These are phyloP conservation scores for Leptura quadrifasciata DNA, from an alignment of 2,888 invertebrate genomes.

Conservation along the genomic window DNA sequence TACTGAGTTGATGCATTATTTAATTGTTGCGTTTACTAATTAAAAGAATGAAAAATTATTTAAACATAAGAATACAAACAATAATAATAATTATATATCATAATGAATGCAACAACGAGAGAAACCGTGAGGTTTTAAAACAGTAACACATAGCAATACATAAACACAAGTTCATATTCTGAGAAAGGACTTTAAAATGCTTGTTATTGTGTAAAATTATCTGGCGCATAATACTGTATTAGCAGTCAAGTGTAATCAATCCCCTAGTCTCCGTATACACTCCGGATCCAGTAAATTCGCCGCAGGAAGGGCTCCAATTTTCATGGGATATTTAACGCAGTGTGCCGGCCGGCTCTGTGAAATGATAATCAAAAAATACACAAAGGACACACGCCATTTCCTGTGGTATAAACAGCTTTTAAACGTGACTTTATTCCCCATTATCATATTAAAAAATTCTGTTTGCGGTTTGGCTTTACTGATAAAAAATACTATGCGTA, in stretches of 20 bases:
- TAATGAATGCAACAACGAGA: too few species aligned
- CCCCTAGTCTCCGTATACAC: neutral
- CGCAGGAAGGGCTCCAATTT: constrained; percentile 4
- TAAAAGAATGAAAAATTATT: too few species aligned
- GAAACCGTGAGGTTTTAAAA: too few species aligned
- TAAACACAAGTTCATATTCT: neutral
- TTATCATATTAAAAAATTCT: neutral
- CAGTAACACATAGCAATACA: too few species aligned
- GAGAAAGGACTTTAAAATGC: neutral
- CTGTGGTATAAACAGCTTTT: neutral
- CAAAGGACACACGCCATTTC: constrained; percentile 7
- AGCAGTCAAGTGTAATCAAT: neutral
- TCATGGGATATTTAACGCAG: neutral
- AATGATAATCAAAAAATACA: constrained; percentile 1
- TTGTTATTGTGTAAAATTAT: neutral
- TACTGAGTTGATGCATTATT: too few species aligned
- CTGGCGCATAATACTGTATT: neutral
- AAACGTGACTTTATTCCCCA: neutral
- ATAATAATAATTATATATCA: too few species aligned
- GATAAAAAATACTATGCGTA: neutral
- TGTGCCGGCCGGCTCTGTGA: neutral
- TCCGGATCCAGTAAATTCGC: neutral
- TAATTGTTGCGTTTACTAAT: too few species aligned
- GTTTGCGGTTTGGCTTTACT: constrained; percentile 2
- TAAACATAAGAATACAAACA: too few species aligned